A percentile compares a stretch with the other conserved stretches of the same genome.
These are phyloP conservation scores for Cariama cristata DNA, from an alignment of 2,113 vertebrate species.

Conservation along the genomic window DNA sequence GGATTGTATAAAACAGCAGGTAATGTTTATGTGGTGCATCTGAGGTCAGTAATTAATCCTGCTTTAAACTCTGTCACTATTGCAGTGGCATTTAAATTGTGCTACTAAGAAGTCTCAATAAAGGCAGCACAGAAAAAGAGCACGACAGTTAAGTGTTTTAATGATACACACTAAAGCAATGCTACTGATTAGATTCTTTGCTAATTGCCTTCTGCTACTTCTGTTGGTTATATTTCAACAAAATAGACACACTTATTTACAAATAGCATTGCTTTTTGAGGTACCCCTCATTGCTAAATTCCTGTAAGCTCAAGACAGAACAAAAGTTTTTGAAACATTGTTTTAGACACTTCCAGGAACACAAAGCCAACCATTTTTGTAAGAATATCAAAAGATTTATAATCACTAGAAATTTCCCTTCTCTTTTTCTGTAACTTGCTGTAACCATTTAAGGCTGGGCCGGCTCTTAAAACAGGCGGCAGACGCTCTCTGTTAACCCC, in stretches of 20 bases:
- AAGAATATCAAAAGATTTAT: neutral
- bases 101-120: conserved; percentile 53
- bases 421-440: neutral
- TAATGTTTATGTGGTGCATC: conserved; percentile 52
- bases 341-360: neutral
- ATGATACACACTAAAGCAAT: conserved; percentile 64
- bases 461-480: too few species aligned
- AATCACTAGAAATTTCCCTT: neutral
- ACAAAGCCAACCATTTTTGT: neutral
- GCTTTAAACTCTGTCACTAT: conserved; percentile 38
- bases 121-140: conserved; percentile 58
- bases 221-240: conserved; percentile 46
- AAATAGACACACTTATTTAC: conserved; percentile 41
- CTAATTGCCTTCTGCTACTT: conserved; percentile 71
- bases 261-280: conserved; percentile 31
- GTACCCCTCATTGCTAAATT: neutral
- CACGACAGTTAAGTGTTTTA: conserved; percentile 56
- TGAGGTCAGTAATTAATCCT: conserved; percentile 64
- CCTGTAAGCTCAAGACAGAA: neutral
- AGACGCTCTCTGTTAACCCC: too few species aligned
- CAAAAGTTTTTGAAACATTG: neutral
- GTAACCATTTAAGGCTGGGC: too few species aligned
- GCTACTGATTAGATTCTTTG: conserved; percentile 65
- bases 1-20: conserved; percentile 30
- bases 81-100: conserved; percentile 56